These are phyloP conservation scores for Plumapathes pennacea DNA, from an alignment of 92 coral and sea anemone genomes.

Conservation along the genomic window DNA sequence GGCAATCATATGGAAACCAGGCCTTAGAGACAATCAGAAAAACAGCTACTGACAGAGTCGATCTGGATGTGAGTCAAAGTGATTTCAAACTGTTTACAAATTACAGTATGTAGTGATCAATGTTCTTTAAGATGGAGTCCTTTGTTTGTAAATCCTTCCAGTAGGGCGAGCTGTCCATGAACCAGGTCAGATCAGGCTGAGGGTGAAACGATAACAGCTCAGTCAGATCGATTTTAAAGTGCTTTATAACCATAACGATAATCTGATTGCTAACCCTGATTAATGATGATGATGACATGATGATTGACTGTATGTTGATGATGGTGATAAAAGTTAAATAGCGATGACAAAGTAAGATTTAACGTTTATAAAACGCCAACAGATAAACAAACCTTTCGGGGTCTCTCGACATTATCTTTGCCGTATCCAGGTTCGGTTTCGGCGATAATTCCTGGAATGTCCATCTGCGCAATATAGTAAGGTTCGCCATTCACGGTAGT, in stretches of 20 bases:
- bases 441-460: conserved; percentile 54
- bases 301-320: too few relatives aligned
- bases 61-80: too few relatives aligned
- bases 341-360: too few relatives aligned
- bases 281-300: too few relatives aligned
- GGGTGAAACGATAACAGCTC: not conserved
- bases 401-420: conserved; percentile 60
- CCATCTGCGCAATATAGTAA: conserved; percentile 82
- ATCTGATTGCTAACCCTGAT: too few relatives aligned
- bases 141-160: conserved; percentile 77
- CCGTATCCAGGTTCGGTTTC: conserved; percentile 38
- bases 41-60: too few relatives aligned
- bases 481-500: conserved; percentile 71
- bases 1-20: too few relatives aligned
- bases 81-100: too few relatives aligned
- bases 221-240: not conserved
- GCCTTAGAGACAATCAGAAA: too few relatives aligned
- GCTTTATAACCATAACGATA: too few relatives aligned
- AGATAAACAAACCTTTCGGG: conserved; percentile 43
- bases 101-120: conserved; percentile 23
- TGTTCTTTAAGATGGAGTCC: conserved; percentile 50
- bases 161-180: conserved; percentile 83
- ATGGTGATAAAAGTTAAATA: too few relatives aligned
- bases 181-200: conserved; percentile 79
- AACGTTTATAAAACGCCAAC: too few relatives aligned